Percentiles rank a stretch among this genome's conserved stretches.
phyloP scores from a whole-genome alignment of 2,797 vertebrate genomes.

The Propithecus deckenii region DNA sequence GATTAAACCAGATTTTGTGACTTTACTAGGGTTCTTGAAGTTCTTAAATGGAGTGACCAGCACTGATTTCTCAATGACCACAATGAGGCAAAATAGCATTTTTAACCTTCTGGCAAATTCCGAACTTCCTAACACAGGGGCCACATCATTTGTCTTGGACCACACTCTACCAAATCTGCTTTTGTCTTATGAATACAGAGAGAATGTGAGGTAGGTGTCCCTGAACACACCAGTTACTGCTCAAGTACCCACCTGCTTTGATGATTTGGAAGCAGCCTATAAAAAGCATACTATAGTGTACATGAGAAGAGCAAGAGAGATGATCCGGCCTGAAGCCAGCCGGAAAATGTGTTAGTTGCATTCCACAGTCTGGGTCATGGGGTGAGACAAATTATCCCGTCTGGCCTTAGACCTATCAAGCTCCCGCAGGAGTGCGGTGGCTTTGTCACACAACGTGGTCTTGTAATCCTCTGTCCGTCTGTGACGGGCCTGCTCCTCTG shows the following conservation, averaged over 20 bases:
- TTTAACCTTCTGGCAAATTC: background rate
- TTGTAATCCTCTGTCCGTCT: conserved; percentile 66
- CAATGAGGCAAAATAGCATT: background rate
- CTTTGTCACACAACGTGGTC: conserved; percentile 51
- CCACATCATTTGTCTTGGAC: background rate
- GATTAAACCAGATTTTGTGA: background rate
- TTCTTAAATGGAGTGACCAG: background rate
- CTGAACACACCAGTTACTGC: background rate
- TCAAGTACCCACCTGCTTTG: background rate
- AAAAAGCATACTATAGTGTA: background rate
- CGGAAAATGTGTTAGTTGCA: conserved; percentile 62
- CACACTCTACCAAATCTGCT: background rate
- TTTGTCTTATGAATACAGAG: background rate
- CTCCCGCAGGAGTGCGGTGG: conserved; percentile 32
- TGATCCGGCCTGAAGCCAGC: conserved; percentile 58
- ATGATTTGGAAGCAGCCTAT: conserved; percentile 32
- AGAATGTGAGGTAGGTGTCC: background rate
- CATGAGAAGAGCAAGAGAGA: conserved; percentile 14
- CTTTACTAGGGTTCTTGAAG: background rate
- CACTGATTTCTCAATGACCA: conserved; percentile 5
- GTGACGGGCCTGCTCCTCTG: conserved; percentile 31
- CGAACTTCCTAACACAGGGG: background rate
- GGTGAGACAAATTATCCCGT: conserved; percentile 70
- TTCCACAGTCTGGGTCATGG: conserved; percentile 78
- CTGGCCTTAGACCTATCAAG: conserved; percentile 49